Evolutionary conservation across 2,888 invertebrate genomes (phyloP), one percentile per base, ranked within the genome.

Genomic region (Parnassius orleans): DNA sequence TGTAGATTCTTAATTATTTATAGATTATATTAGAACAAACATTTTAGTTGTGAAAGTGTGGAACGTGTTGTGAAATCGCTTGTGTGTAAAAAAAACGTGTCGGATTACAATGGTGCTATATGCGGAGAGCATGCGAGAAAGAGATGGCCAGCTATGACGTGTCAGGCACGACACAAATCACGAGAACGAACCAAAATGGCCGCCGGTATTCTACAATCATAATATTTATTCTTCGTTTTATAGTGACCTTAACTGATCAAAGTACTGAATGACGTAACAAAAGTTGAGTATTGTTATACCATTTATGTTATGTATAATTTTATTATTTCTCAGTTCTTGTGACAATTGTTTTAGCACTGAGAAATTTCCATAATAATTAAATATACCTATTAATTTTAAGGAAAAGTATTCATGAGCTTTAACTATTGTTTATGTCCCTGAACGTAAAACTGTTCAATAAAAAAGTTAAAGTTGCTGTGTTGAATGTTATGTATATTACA

Each of bases 31-130:
- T 74, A 71, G 69, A 87, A 86, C n/a, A 61, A 88, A 90, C 86
- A 86, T 88, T 90, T 87, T 87, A 87, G 79, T 84, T 90, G 91
- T 92, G 91, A 91, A 91, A 91, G 91, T 91, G 89, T 87, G 83
- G 84, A 87, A 83, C 80, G 84, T 90, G 90, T 91, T 91, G 91
- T 91, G 91, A 91, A 91, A 91, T 91, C 87, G 88, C 85, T 86
- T 87, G 90, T 90, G 91, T 88, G 83, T 85, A 59, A 87, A 81
- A 53, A 86, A 90, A 87, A 86, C 90, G 90, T 91, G 89, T 91
- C 91, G 87, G 90, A 83, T 91, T 91, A 90, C 91, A 91, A 90
- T 90, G 91, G 91, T 91, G 91, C 91, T 91, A 91, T 91, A 91
- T 90, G 91, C 90, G 87, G 90, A 86, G 85, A 83, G 83, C 84